These are phyloP conservation scores for Chromis chromis DNA, from an alignment of 2,797 vertebrate genomes.

Conservation along the genomic window DNA sequence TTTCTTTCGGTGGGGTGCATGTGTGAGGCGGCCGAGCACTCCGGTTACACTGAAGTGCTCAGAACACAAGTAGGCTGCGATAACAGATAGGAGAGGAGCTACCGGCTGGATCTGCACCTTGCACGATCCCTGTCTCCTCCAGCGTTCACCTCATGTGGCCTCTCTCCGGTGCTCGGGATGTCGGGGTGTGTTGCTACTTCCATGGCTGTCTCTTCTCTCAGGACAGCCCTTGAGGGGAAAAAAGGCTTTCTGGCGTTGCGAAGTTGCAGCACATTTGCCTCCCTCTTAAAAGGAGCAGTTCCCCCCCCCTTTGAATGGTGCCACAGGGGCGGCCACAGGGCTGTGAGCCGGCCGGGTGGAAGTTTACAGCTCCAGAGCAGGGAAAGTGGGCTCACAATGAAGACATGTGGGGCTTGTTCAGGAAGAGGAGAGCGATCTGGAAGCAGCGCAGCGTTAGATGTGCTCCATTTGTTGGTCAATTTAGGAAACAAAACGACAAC, in stretches of 20 bases:
- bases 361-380: conserved; percentile 31
- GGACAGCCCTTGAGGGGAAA: conserved; percentile 4
- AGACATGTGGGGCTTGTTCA: conserved; percentile 16
- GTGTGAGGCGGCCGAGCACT: conserved; percentile 40
- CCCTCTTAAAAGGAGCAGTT: conserved; percentile 17
- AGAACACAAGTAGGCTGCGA: conserved; percentile 54
- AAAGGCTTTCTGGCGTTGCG: conserved; percentile 4
- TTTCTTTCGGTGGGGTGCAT: conserved; percentile 40
- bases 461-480: neutral
- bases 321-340: conserved; percentile 40
- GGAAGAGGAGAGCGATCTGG: neutral
- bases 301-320: conserved; percentile 15
- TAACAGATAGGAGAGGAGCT: conserved; percentile 30
- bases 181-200: conserved; percentile 24
- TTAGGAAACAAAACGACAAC: neutral
- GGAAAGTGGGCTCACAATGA: conserved; percentile 14
- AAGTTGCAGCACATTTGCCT: conserved; percentile 59
- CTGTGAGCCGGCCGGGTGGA: conserved; percentile 31
- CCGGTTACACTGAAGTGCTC: conserved; percentile 51
- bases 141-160: conserved; percentile 65
- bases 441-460: neutral
- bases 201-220: conserved; percentile 26
- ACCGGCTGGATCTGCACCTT: conserved; percentile 73
- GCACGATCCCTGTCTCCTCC: conserved; percentile 49
- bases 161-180: conserved; percentile 23